phyloP scores from a whole-genome alignment of 2,888 invertebrate species.

The Nebria brevicollis region DNA sequence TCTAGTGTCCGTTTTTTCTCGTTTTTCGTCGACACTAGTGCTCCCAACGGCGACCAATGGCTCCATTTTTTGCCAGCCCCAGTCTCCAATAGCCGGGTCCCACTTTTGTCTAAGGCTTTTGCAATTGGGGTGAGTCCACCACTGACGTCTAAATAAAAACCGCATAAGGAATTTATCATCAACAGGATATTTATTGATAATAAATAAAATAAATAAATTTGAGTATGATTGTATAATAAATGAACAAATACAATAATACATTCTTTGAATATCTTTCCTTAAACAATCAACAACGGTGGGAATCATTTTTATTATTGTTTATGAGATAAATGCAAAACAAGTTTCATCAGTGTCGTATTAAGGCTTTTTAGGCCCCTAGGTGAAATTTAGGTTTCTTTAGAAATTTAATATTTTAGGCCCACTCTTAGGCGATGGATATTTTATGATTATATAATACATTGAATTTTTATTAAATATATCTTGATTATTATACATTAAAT shows the following conservation, averaged over 20 bases:
- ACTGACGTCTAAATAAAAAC: slow-evolving; percentile 56
- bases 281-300: slow-evolving; percentile 26
- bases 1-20: slow-evolving; percentile 68
- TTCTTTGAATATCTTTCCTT: neutral
- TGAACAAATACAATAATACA: neutral
- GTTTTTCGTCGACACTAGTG: slow-evolving; percentile 57
- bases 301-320: slow-evolving; percentile 5
- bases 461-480: slow-evolving; percentile 14
- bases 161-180: neutral
- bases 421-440: no score
- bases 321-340: slow-evolving; percentile 17
- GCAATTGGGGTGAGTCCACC: slow-evolving; percentile 57
- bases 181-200: slow-evolving; percentile 24
- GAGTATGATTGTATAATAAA: neutral
- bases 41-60: slow-evolving; percentile 63
- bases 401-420: no score
- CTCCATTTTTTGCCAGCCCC: slow-evolving; percentile 59
- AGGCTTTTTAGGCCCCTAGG: neutral
- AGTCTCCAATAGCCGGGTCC: slow-evolving; percentile 50
- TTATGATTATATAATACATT: neutral
- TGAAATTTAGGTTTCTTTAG: no score
- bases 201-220: slow-evolving; percentile 10
- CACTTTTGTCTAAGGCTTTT: slow-evolving; percentile 55
- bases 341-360: slow-evolving; percentile 8
- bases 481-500: neutral